These are phyloP conservation scores for Ophiothrix spiculata DNA, from an alignment of 35 echinoderm and acorn worm species.

Conservation along the genomic window DNA sequence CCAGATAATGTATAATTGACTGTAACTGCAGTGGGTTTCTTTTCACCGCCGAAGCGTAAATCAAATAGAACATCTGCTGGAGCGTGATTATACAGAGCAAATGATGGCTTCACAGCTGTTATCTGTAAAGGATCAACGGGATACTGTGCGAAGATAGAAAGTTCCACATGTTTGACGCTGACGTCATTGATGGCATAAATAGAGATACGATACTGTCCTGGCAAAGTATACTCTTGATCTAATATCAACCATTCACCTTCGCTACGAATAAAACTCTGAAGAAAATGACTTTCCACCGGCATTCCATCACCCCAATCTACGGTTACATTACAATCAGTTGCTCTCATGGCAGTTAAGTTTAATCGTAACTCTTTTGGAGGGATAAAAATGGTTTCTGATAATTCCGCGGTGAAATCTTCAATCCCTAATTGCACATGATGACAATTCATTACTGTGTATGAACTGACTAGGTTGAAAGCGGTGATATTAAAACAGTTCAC, in stretches of 20 bases:
- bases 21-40: neutral
- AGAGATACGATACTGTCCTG: neutral
- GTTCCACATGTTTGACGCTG: neutral
- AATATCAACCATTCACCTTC: neutral
- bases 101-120: neutral
- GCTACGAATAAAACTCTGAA: neutral
- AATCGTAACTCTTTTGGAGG: neutral
- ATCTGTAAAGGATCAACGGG: neutral
- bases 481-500: neutral
- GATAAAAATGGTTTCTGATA: neutral
- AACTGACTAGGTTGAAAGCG: constrained; percentile 10
- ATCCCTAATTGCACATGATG: neutral
- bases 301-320: constrained; percentile 16
- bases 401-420: neutral
- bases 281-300: neutral
- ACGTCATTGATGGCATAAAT: neutral
- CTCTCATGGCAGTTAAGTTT: neutral
- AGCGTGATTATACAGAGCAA: neutral
- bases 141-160: neutral
- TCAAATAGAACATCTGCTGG: neutral
- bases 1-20: neutral
- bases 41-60: neutral
- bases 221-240: neutral
- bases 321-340: neutral
- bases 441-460: neutral